These are phyloP conservation scores for Alosa sapidissima DNA, from an alignment of 2,797 vertebrate genomes.

Conservation along the genomic window DNA sequence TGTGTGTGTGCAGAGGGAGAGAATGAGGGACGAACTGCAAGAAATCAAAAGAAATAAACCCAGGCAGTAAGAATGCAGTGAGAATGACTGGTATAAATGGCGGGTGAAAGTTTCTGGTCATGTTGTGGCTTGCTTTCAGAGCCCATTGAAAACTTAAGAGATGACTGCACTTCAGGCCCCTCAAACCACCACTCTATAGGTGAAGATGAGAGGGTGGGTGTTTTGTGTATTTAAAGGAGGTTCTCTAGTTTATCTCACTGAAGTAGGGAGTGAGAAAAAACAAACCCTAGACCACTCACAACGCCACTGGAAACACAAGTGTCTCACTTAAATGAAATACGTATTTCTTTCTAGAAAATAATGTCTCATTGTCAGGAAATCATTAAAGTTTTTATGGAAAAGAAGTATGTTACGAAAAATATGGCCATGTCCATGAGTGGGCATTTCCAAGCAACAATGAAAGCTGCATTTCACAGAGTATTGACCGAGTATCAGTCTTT, in stretches of 20 bases:
- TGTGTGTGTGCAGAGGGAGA: not conserved
- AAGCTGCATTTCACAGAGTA: too few relatives aligned
- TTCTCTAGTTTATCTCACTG: not conserved
- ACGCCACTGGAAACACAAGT: not conserved
- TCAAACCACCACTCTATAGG: not conserved
- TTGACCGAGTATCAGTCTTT: too few relatives aligned
- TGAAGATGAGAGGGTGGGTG: not conserved
- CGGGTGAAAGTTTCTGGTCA: not conserved
- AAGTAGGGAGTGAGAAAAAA: not conserved
- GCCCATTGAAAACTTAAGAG: not conserved
- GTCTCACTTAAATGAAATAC: not conserved
- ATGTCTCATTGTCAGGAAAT: too few relatives aligned
- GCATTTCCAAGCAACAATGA: too few relatives aligned
- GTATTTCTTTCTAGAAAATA: too few relatives aligned
- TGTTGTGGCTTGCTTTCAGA: not conserved
- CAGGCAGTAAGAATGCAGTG: not conserved
- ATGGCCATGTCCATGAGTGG: too few relatives aligned
- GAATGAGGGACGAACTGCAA: not conserved
- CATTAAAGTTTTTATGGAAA: too few relatives aligned
- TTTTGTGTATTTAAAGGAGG: not conserved
- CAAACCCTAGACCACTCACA: not conserved
- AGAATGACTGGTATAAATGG: not conserved
- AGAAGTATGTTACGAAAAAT: too few relatives aligned
- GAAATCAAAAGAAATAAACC: not conserved
- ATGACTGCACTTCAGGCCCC: not conserved